Evolutionary conservation across 2,797 vertebrate genomes (phyloP), one percentile per base, ranked within the genome.

Genomic region (Philypnodon macrostomus): DNA sequence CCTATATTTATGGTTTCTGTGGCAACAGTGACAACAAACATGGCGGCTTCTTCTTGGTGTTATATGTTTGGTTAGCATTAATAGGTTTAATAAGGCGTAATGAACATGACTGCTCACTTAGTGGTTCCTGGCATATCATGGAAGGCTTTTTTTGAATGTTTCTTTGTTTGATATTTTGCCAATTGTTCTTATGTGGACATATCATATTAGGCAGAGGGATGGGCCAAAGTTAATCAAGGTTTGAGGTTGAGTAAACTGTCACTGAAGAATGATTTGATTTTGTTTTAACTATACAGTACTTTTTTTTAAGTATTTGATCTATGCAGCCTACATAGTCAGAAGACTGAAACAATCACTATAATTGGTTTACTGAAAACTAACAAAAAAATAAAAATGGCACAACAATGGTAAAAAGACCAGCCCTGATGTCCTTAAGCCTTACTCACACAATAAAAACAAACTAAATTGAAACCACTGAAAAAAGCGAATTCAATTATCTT

Each of bases 401-500:
- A 5, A 21, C 16, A n/a, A 32, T 4, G 9, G 8, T 13, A 33
- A 31, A 33, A n/a, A 32, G 3, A 16, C 7, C 11, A 46, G 10
- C 27, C 13, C 16, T 31, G 29, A 3, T 7, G 15, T 21, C n/a
- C 26, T 48, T 61, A n/a, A 23, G 53, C 37, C 52, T 55, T 46
- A 55, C 26, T 47, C 57, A 35, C 40, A 31, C 13, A 21, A 26
- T 47, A 46, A 54, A 32, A 12, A 41, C 47, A 12, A 33, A 13
- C 41, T 42, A 57, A 63, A 53, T 40, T 1, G 7, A 71, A 75
- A 66, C 40, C 46, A 52, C 19, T 26, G 38, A 27, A 19, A 19
- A 53, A 24, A 49, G 50, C 50, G 19, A 66, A 67, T 67, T 19
- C 57, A 74, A 75, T 75, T 54, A 71, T 47, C 32, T 37, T 56